A percentile compares a stretch with the other conserved stretches of the same genome.
These are phyloP conservation scores for Temnothorax longispinosus DNA, from an alignment of 1,140 invertebrate species.

Conservation along the genomic window DNA sequence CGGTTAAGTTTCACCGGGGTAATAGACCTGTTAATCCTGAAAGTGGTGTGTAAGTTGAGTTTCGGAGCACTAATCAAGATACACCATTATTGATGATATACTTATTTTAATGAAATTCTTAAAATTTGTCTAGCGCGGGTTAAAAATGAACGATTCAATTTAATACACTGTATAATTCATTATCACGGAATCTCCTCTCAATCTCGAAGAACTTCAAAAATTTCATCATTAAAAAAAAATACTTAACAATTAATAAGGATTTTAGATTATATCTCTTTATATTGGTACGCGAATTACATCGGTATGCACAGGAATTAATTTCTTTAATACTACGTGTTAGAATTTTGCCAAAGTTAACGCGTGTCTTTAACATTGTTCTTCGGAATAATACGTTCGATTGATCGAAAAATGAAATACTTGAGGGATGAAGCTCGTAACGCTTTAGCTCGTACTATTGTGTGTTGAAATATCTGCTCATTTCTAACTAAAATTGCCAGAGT, in stretches of 20 bases:
- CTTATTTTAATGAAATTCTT: constrained; percentile 46
- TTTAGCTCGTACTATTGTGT: constrained; percentile 30
- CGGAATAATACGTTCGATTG: constrained; percentile 1
- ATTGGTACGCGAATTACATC: not conserved
- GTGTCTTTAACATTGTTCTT: not conserved
- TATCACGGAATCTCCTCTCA: not conserved
- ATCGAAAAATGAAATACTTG: constrained; percentile 43
- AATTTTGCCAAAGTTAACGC: constrained; percentile 24
- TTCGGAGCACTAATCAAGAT: not conserved
- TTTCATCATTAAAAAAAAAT: not conserved
- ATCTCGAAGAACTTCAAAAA: not conserved
- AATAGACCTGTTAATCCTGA: constrained; percentile 52
- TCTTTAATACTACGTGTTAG: not conserved
- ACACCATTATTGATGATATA: constrained; percentile 38
- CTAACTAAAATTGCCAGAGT: constrained; percentile 43
- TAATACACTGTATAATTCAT: too few relatives aligned
- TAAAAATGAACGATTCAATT: not conserved
- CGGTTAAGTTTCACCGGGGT: constrained; percentile 34
- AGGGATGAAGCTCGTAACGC: constrained; percentile 16
- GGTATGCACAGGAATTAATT: not conserved
- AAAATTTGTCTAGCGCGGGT: not conserved
- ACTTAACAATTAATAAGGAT: not conserved
- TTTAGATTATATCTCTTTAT: not conserved
- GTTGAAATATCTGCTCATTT: constrained; percentile 46
- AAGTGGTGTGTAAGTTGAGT: constrained; percentile 26